Evolutionary conservation across 92 coral and sea anemone genomes (phyloP), one percentile per base, ranked within the genome.

Genomic region (Phenganax stokvisi): DNA sequence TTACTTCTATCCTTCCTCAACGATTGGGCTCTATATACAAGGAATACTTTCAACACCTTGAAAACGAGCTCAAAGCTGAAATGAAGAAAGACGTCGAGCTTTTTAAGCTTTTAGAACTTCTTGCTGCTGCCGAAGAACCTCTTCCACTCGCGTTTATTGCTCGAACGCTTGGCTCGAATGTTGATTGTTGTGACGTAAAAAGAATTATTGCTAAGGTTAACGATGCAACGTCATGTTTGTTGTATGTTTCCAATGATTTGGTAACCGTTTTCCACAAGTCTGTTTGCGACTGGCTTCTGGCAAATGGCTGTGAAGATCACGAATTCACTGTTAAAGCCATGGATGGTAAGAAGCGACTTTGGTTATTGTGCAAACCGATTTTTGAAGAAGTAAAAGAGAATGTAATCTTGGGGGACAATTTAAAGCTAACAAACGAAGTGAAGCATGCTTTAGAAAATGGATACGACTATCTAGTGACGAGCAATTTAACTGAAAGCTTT

Each of bases 241-340:
- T 83, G 56, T 80, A 78, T 30, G 16, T 83, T 56, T 80, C 75
- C 15, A 29, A 74, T 80, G 80, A 83, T 52, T 5, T 59, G 65
- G 12, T 59, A 9, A 59, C 65, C 65, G 65, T 59, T 59, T 59
- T 59, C 17, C 65, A 59, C 65, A 59, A 59, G 17, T 59, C 65
- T 25, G 13, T 59, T 59, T 12, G 12, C 17, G 65, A 59, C 17
- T 59, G 65, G 65, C 65, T 59, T 0, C 65, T 59, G 17, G 65
- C 65, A 3, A 59, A 9, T 16, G 65, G 65, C 65, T 59, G 17
- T 25, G 17, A 59, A 59, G 65, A 59, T 59, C 65, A 59, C 65
- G 16, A 59, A 25, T 59, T 12, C 17, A 59, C 65, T 59, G 65
- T 59, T 25, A 59, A 59, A 25, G 65, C 17, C 65, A 25, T 5